A percentile compares a stretch with the other conserved stretches of the same genome.
phyloP scores from a whole-genome alignment of 2,888 invertebrate species.

The Yponomeuta sedellus region DNA sequence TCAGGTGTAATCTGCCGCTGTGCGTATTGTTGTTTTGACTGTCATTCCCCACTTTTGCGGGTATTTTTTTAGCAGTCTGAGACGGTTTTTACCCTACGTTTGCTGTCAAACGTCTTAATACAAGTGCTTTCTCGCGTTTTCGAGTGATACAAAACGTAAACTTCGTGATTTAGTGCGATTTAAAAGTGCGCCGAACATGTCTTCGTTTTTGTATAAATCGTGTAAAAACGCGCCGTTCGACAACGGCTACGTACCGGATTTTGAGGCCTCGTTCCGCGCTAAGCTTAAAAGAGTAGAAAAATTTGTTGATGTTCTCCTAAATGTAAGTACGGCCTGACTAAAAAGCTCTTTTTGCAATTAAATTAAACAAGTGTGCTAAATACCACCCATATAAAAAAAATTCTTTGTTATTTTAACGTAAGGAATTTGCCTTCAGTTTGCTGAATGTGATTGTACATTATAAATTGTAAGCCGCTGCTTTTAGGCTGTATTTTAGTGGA shows the following conservation, averaged over 20 bases:
- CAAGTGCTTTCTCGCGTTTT: conserved; percentile 5
- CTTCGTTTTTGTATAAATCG: conserved; percentile 59
- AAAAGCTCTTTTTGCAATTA: too few relatives aligned
- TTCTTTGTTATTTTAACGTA: too few relatives aligned
- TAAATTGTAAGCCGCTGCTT: too few relatives aligned
- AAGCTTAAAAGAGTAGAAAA: conserved; percentile 45
- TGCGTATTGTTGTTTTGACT: neutral
- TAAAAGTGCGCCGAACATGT: conserved; percentile 29
- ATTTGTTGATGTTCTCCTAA: conserved; percentile 34
- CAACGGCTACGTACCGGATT: conserved; percentile 51
- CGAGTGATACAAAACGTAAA: neutral
- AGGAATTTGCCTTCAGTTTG: too few relatives aligned
- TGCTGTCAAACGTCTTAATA: neutral
- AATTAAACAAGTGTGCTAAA: too few relatives aligned
- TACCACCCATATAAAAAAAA: too few relatives aligned
- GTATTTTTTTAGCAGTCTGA: neutral
- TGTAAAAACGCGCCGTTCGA: conserved; percentile 57
- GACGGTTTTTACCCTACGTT: neutral
- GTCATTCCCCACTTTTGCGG: neutral
- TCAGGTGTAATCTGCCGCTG: neutral
- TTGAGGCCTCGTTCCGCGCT: conserved; percentile 36
- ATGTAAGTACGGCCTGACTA: conserved; percentile 34
- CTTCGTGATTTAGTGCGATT: neutral
- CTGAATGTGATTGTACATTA: too few relatives aligned
- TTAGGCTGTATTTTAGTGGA: too few relatives aligned